Conservation (phyloP, 2,797 vertebrate genomes). For the Dallia pectoralis region DNA sequence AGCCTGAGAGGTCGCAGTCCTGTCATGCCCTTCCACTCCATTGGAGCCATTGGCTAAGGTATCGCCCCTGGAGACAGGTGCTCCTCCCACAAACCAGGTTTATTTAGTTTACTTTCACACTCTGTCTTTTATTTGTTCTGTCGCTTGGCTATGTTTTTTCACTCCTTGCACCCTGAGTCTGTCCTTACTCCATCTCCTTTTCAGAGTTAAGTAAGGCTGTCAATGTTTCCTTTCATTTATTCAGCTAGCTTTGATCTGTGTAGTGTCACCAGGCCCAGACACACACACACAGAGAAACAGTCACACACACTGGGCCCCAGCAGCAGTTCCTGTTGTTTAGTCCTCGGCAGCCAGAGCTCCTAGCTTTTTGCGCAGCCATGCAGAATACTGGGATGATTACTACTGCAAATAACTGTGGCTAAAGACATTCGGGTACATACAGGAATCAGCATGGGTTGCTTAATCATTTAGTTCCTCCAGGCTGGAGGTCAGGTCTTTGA, state of each 20-base stretch:
- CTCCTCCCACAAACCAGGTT: not conserved
- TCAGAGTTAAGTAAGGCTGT: not conserved
- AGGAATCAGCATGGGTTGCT: constrained; percentile 7
- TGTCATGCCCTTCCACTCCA: not conserved
- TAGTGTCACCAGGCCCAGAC: not conserved
- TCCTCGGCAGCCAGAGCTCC: not conserved
- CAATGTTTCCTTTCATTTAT: not conserved
- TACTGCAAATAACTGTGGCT: not conserved
- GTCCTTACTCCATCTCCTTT: not conserved
- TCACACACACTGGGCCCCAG: not conserved
- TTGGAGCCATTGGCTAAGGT: not conserved
- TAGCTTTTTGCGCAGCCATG: not conserved
- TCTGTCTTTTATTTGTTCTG: not conserved
- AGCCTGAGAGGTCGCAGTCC: not conserved
- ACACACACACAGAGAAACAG: not conserved
- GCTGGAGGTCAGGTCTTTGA: not conserved
- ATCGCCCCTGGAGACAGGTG: not conserved
- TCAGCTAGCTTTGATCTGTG: not conserved
- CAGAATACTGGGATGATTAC: not conserved
- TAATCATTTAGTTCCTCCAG: not conserved
- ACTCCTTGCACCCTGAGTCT: not conserved
- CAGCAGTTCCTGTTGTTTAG: not conserved
- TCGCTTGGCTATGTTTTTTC: not conserved
- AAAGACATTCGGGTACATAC: not conserved
- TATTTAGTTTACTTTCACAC: not conserved